Evolutionary conservation across 2,113 vertebrate genomes (phyloP).

Genomic region (Ptilorrhoa leucosticta): DNA sequence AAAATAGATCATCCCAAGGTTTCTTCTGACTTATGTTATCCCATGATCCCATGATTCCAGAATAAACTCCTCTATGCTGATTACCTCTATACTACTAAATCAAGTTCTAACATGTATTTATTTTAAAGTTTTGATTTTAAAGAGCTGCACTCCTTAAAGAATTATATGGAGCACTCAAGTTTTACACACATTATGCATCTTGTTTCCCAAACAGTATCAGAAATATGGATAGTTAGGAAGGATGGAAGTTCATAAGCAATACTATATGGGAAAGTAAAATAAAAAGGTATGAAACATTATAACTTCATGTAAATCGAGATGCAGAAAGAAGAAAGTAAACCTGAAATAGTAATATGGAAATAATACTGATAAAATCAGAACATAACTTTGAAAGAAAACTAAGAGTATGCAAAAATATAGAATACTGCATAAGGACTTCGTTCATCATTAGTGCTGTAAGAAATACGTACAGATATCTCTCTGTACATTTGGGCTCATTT

Average conservation of each 20-base stretch:
- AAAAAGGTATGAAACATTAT: background rate
- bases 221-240: background rate
- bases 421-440: background rate
- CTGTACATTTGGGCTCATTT: background rate
- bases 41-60: background rate
- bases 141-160: background rate
- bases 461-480: background rate
- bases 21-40: background rate
- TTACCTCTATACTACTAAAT: background rate
- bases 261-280: background rate
- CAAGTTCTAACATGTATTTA: background rate
- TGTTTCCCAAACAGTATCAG: background rate
- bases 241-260: background rate
- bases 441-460: background rate
- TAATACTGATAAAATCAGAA: background rate
- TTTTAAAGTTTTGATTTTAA: background rate
- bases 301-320: background rate
- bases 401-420: background rate
- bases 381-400: background rate
- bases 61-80: background rate
- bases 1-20: background rate
- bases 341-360: background rate
- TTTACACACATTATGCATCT: background rate
- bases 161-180: background rate
- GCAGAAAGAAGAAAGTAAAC: background rate